Base-by-base conservation (phyloP, 1,140 invertebrate genomes). In the Belonocnema kinseyi region DNA sequence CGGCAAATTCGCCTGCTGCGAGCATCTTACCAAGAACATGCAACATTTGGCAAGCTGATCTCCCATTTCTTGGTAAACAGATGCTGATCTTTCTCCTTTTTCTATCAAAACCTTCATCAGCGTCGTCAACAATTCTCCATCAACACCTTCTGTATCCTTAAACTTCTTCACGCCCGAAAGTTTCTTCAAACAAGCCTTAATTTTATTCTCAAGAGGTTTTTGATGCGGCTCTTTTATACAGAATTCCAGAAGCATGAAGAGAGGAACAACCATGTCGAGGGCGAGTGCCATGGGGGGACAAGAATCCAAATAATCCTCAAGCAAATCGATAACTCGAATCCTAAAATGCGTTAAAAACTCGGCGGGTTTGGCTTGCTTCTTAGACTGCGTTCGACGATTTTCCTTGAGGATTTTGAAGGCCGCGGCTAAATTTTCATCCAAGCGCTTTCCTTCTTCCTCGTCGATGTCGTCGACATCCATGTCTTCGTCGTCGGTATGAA, bases 381-480 rank as follows among this genome's bases (percentile, higher is more conserved):
- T 95, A 0, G 90, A 88, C 84, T 93, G 93, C 50, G 90, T 92
- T 82, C 93, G 93, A 8, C 89, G 87, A 78, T 93, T 93, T 77
- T 94, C 92, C 78, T 93, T 93, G 74, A 94, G 92, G 74, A 94
- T 92, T 83, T 92, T 94, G 84, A 97, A 96, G 2, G 95, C 95
- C 56, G 93, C 93, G 1, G 94, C 94, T 33, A 97, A 86, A 2
- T 94, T 94, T 82, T 93, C 90, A 84, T 97, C 94, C 5, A 96
- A 88, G 79, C 93, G 93, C 80, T 94, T 93, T 7, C 96, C 96
- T 87, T 96, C 94, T 79, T 94, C 94, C 82, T 97, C 96, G 77
- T 92, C 92, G 56, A 97, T 94, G 80, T 96, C 92, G 85, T 97
- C 95, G 17, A 96, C 92, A 81, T 96, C 95, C 11, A 96, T 91